Evolutionary conservation across 2,888 invertebrate genomes (phyloP), one percentile per base, ranked within the genome.

Genomic region (Clostera curtula): DNA sequence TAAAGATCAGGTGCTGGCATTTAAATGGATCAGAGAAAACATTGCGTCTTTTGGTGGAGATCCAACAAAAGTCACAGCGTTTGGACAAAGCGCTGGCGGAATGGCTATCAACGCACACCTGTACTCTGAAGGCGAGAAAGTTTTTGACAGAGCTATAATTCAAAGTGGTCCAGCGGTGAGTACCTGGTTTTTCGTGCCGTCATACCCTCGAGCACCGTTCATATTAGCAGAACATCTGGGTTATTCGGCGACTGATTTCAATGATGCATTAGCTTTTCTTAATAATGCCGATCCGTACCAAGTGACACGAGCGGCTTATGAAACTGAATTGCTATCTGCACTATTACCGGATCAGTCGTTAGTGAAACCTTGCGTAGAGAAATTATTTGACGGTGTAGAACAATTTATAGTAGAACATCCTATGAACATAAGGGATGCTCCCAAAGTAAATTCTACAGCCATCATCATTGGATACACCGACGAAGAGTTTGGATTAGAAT

Each of bases 11-110:
- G 12, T 41, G 1, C 17, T 51, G 12, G 63, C 56, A 4, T 20
- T 65, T 4, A 38, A 44, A 22, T 65, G 64, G 64, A 27, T 62
- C 2, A 49, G 56, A 15, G 36, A 49, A 2, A 57, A 65, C 27
- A 62, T 62, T 8, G 44, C 26, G 5, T 19, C 40, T 11, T 63
- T 63, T 16, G 56, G 61, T 2, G 63, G 61, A 1, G 43, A 61
- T 26, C 11, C 26, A 1, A 29, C 39, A 10, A 41, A 46, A 27
- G 44, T 64, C 3, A 58, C 59, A 0, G 14, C 58, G 7, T 49
- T 50, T 21, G 62, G 62, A 1, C 39, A 56, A 8, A 58, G 59
- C 26, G 54, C 61, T 3, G 62, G 61, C 7, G 45, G 34, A 4
- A 31, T 30, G 9, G 47, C 57, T 1, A 36, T 50, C 1, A 51